A percentile compares a stretch with the other conserved stretches of the same genome.
Conservation (phyloP, 2,888 invertebrate species). For the Himalopsyche kuldschensis region DNA sequence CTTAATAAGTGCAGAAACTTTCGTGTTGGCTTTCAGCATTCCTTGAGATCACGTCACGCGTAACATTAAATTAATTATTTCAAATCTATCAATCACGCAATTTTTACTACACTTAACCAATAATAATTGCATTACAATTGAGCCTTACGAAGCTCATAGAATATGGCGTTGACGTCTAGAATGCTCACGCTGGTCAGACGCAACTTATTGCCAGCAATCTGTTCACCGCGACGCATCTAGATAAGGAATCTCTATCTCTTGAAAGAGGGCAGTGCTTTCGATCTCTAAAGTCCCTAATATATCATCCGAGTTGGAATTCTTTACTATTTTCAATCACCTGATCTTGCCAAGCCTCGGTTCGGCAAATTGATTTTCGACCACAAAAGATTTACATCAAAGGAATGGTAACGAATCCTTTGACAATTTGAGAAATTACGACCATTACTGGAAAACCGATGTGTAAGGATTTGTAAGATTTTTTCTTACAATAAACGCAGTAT, state of each 20-base stretch:
- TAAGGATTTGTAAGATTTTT: neutral
- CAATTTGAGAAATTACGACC: neutral
- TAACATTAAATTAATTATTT: too few species aligned
- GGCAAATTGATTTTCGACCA: constrained; percentile 22
- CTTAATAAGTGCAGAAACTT: too few species aligned
- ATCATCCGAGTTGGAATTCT: constrained; percentile 14
- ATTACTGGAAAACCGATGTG: neutral
- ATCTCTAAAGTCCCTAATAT: constrained; percentile 18
- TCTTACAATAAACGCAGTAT: neutral
- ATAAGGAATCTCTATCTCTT: constrained; percentile 27
- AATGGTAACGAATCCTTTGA: neutral
- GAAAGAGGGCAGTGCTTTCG: constrained; percentile 19
- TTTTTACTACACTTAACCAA: too few species aligned
- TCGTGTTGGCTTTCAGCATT: too few species aligned
- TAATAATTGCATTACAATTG: too few species aligned
- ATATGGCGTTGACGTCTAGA: neutral
- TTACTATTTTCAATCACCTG: constrained; percentile 10
- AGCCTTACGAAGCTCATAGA: neutral
- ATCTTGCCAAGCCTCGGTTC: neutral
- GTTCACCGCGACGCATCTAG: constrained; percentile 17
- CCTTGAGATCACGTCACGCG: too few species aligned
- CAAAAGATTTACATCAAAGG: neutral
- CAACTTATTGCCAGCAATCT: constrained; percentile 28
- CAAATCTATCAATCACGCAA: too few species aligned
- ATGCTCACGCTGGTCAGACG: neutral